A percentile compares a stretch with the other conserved stretches of the same genome.
phyloP scores from a whole-genome alignment of 2,888 invertebrate species.

The Bibio marci region DNA sequence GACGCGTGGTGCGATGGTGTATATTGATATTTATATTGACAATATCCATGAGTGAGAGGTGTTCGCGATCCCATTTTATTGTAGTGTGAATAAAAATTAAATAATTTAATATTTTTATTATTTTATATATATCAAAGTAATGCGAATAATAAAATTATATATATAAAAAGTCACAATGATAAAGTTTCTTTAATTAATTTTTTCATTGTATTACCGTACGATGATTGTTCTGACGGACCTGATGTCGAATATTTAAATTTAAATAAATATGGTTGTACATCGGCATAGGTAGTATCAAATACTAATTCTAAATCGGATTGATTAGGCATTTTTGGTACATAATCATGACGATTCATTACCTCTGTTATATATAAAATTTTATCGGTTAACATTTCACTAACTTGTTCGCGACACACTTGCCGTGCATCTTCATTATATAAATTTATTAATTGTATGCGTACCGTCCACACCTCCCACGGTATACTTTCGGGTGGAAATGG shows the following conservation, averaged over 20 bases:
- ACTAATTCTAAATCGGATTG: constrained; percentile 83
- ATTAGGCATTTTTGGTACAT: constrained; percentile 89
- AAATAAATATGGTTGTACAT: constrained; percentile 94
- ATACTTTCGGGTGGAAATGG: constrained; percentile 79
- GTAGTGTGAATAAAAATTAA: no score
- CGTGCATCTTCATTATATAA: constrained; percentile 75
- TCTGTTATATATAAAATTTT: constrained; percentile 90
- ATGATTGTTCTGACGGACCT: constrained; percentile 60
- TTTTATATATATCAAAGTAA: no score
- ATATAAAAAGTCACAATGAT: constrained; percentile 55
- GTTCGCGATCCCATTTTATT: no score
- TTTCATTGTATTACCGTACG: constrained; percentile 70
- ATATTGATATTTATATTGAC: no score
- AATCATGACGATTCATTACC: constrained; percentile 89
- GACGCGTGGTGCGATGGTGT: no score
- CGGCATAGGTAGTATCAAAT: constrained; percentile 83
- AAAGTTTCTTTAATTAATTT: constrained; percentile 76
- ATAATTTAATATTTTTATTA: no score
- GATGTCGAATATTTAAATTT: constrained; percentile 73
- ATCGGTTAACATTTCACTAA: constrained; percentile 75
- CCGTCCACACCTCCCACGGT: constrained; percentile 98
- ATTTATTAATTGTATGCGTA: constrained; percentile 75
- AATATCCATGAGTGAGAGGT: no score
- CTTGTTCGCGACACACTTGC: constrained; percentile 71
- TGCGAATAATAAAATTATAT: no score